phyloP scores from a whole-genome alignment of 2,888 invertebrate species.

The Pristionchus japonicus region DNA sequence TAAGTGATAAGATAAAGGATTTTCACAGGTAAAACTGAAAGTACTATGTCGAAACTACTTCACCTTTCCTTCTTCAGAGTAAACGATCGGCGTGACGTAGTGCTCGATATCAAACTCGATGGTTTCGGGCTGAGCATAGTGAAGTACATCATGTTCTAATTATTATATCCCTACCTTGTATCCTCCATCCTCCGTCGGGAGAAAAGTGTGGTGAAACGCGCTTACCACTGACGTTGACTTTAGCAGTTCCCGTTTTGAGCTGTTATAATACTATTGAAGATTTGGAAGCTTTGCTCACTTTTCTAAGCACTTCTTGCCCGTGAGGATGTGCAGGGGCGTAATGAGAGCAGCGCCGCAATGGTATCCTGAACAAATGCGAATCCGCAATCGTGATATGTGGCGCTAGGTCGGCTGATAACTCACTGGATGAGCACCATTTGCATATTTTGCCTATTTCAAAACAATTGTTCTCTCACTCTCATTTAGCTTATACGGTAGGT shows the following conservation, averaged over 20 bases:
- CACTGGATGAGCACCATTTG: no score
- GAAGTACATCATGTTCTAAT: no score
- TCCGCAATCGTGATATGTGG: no score
- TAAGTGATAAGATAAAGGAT: no score
- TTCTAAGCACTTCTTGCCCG: background rate
- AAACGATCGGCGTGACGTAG: background rate
- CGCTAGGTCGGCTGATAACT: no score
- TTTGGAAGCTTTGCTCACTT: background rate
- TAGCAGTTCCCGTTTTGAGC: background rate
- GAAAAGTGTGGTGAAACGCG: background rate
- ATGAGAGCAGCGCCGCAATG: background rate
- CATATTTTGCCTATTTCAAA: no score
- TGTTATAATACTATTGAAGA: no score
- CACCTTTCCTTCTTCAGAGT: background rate
- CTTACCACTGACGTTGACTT: background rate
- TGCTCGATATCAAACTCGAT: background rate
- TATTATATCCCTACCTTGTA: no score
- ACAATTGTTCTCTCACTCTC: no score
- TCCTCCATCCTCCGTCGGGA: background rate
- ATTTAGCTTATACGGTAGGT: no score
- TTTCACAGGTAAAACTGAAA: no score
- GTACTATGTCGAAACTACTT: background rate
- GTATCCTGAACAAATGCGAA: background rate
- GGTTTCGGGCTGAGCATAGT: background rate
- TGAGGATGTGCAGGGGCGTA: background rate